Evolutionary conservation across 1,140 invertebrate species (phyloP).

Genomic region (Drosophila trapezifrons): DNA sequence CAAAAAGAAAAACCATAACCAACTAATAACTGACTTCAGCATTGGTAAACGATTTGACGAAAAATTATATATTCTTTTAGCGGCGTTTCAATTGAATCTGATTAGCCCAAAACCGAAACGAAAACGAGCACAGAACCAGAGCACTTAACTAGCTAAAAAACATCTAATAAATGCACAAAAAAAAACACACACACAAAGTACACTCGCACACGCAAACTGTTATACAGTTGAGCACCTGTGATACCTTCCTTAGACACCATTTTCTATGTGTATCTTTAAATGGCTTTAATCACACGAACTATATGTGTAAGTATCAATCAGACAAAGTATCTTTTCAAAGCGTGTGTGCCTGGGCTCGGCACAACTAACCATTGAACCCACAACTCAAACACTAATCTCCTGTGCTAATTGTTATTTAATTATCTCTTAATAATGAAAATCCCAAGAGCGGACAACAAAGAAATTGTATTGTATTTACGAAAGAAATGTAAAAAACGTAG

Average conservation of each 20-base stretch:
- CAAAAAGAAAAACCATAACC: conserved; percentile 3
- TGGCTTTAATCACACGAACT: conserved; percentile 38
- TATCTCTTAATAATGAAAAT: conserved; percentile 1
- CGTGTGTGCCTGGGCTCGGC: conserved; percentile 14
- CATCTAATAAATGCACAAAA: conserved; percentile 42
- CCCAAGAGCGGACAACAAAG: conserved; percentile 16
- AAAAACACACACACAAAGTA: conserved; percentile 17
- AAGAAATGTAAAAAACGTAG: conserved; percentile 14
- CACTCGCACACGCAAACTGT: conserved; percentile 36
- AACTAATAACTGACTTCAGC: conserved; percentile 24
- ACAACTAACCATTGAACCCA: conserved; percentile 25
- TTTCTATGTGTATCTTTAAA: conserved; percentile 21
- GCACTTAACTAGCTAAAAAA: conserved; percentile 43
- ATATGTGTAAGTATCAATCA: conserved; percentile 44
- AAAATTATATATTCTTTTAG: conserved; percentile 64
- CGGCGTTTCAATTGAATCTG: conserved; percentile 69
- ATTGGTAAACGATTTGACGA: conserved; percentile 52
- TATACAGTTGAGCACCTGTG: conserved; percentile 52
- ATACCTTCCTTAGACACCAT: conserved; percentile 38
- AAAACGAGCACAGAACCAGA: conserved; percentile 35
- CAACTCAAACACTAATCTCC: conserved; percentile 3
- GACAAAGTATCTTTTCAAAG: conserved; percentile 14
- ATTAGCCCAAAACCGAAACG: conserved; percentile 46
- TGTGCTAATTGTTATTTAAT: conserved; percentile 27
- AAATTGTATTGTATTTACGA: conserved; percentile 57